These are phyloP conservation scores for Diabrotica undecimpunctata DNA, from an alignment of 1,140 invertebrate species.

Conservation along the genomic window DNA sequence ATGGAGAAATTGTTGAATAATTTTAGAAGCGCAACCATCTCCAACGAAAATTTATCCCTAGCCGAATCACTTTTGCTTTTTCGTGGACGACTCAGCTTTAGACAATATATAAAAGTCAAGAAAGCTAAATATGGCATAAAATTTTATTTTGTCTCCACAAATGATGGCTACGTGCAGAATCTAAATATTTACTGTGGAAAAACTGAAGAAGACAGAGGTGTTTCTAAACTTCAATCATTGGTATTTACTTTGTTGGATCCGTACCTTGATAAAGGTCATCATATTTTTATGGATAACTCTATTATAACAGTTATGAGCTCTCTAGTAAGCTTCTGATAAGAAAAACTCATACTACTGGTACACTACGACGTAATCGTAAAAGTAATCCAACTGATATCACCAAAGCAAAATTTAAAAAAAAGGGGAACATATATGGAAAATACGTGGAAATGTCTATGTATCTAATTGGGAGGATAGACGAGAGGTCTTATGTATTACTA, in stretches of 20 bases:
- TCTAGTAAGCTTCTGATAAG: constrained; percentile 18
- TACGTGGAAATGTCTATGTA: constrained; percentile 22
- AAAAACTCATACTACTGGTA: constrained; percentile 19
- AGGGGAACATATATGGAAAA: constrained; percentile 16
- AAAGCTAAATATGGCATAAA: constrained; percentile 5
- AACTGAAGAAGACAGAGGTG: background rate
- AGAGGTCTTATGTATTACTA: constrained; percentile 36
- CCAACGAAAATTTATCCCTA: background rate
- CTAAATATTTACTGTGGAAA: background rate
- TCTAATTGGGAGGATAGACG: constrained; percentile 44
- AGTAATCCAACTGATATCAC: constrained; percentile 9
- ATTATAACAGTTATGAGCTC: constrained; percentile 22
- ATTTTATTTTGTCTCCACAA: background rate
- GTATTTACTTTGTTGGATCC: constrained; percentile 10
- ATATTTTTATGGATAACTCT: constrained; percentile 23
- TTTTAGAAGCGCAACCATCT: background rate
- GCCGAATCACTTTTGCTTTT: constrained; percentile 4
- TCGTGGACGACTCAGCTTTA: background rate
- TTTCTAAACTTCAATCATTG: constrained; percentile 2
- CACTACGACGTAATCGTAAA: constrained; percentile 19
- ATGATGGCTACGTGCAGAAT: background rate
- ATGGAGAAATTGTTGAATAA: too few species aligned
- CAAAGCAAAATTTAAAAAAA: constrained; percentile 14
- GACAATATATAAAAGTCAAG: background rate
- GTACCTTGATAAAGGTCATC: constrained; percentile 15